Percentiles rank a stretch among this genome's conserved stretches.
Conservation (phyloP, 1,140 invertebrate species). For the Drusus annulatus region DNA sequence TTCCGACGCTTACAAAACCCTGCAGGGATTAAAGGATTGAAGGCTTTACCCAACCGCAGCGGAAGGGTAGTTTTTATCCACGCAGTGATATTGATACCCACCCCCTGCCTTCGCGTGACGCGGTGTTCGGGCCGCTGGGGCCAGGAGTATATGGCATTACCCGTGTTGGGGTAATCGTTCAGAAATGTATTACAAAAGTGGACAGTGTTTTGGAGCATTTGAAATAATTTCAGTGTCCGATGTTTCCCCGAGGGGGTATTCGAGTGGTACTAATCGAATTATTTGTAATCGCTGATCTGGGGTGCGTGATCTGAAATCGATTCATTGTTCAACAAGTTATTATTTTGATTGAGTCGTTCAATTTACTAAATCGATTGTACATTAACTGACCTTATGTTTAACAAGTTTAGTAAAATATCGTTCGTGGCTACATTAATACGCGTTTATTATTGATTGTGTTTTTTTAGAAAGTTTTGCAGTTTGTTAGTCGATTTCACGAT, state of each 20-base stretch:
- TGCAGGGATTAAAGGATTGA: constrained; percentile 40
- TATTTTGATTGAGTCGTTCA: constrained; percentile 29
- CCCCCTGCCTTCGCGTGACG: constrained; percentile 28
- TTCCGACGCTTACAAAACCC: constrained; percentile 32
- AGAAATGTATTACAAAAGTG: constrained; percentile 29
- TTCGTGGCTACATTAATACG: too few species aligned
- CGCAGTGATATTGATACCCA: constrained; percentile 51
- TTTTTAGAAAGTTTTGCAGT: too few species aligned
- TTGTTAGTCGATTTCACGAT: too few species aligned
- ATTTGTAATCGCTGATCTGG: constrained; percentile 29
- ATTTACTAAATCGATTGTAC: constrained; percentile 10
- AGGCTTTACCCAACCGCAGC: constrained; percentile 20
- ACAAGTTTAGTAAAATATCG: too few species aligned
- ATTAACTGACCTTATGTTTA: not conserved
- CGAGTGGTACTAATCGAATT: constrained; percentile 21
- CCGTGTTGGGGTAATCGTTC: constrained; percentile 53
- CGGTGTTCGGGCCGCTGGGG: constrained; percentile 1
- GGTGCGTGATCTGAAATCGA: constrained; percentile 28
- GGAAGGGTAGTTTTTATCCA: constrained; percentile 44
- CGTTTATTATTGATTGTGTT: too few species aligned
- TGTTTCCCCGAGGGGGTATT: not conserved
- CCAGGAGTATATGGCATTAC: constrained; percentile 47
- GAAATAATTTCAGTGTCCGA: constrained; percentile 6
- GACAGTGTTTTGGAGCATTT: constrained; percentile 18
- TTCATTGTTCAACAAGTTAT: constrained; percentile 14